Evolutionary conservation across 2,113 vertebrate genomes (phyloP).

Genomic region (Triplophysa tibetana): DNA sequence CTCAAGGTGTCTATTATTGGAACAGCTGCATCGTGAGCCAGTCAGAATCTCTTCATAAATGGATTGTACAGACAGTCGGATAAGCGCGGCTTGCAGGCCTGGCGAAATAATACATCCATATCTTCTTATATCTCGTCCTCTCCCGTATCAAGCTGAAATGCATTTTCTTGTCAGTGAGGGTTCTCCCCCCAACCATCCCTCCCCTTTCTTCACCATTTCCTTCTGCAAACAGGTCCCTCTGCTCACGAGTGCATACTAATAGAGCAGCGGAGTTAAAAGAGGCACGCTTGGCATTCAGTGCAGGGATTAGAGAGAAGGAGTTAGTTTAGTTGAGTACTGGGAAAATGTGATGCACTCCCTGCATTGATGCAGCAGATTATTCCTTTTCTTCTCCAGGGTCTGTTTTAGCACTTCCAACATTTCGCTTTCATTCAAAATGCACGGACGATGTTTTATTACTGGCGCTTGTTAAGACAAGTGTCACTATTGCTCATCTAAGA

Average conservation of each 20-base stretch:
- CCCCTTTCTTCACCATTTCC: conserved; percentile 17
- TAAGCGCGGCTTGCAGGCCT: conserved; percentile 61
- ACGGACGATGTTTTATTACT: conserved; percentile 58
- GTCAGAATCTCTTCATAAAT: conserved; percentile 57
- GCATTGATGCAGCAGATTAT: conserved; percentile 51
- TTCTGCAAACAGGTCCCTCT: conserved; percentile 44
- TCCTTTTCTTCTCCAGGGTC: conserved; percentile 48
- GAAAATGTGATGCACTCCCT: conserved; percentile 59
- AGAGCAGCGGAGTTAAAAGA: conserved; percentile 47
- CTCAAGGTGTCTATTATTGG: conserved; percentile 66
- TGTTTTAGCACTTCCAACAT: conserved; percentile 55
- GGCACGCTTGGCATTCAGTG: conserved; percentile 60
- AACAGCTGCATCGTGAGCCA: conserved; percentile 60
- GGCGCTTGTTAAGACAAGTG: neutral
- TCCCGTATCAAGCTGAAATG: conserved; percentile 54
- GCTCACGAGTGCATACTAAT: conserved; percentile 53
- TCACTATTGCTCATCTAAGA: neutral
- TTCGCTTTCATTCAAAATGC: conserved; percentile 61
- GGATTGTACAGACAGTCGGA: conserved; percentile 62
- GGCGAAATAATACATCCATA: conserved; percentile 66
- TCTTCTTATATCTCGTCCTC: conserved; percentile 58
- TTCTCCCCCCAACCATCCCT: conserved; percentile 28
- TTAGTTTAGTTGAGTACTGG: conserved; percentile 49
- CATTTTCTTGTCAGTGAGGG: conserved; percentile 56
- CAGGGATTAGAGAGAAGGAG: conserved; percentile 35